Conservation (phyloP, 2,797 vertebrate genomes). For the Heterohyrax brucei region DNA sequence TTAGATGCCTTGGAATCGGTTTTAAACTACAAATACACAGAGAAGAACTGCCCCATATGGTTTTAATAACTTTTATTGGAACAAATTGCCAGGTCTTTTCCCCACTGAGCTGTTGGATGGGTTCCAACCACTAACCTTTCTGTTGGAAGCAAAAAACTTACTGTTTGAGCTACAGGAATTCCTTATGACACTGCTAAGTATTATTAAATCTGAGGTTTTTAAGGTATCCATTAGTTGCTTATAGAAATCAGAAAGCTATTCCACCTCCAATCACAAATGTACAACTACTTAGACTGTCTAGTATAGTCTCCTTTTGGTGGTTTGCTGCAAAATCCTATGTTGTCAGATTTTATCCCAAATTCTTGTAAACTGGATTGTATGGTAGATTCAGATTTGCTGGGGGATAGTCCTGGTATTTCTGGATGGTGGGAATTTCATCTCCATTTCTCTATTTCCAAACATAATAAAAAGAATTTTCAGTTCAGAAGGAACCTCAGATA, state of each 20-base stretch:
- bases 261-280: conserved; percentile 77
- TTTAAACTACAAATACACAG: background rate
- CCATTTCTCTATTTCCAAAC: conserved; percentile 16
- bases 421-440: background rate
- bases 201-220: conserved; percentile 58
- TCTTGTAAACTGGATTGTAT: background rate
- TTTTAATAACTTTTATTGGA: background rate
- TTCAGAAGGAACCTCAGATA: background rate
- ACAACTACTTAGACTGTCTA: conserved; percentile 70
- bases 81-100: background rate
- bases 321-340: background rate
- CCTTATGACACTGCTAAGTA: conserved; percentile 79
- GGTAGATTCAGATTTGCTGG: background rate
- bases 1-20: background rate
- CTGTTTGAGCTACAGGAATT: background rate
- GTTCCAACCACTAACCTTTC: background rate
- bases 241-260: conserved; percentile 74
- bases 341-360: background rate
- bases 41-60: background rate
- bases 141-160: too few species aligned
- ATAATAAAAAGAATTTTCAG: background rate
- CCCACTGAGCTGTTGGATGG: background rate
- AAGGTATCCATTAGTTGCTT: conserved; percentile 81
- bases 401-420: background rate
- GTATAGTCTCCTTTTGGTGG: background rate